phyloP scores from a whole-genome alignment of 1,140 invertebrate species.

The Schmidtea mediterranea region DNA sequence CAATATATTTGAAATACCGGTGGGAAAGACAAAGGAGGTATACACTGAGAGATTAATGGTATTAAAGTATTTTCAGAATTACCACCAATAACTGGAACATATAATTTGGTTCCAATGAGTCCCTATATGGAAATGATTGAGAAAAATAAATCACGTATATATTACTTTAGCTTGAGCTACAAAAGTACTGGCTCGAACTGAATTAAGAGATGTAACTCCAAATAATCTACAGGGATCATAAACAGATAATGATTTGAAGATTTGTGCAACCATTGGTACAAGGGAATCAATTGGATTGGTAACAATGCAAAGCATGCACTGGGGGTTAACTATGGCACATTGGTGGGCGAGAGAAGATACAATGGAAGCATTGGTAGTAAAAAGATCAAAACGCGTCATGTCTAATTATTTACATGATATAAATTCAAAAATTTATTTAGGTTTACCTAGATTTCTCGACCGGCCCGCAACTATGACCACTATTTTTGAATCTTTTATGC shows the following conservation, averaged over 20 bases:
- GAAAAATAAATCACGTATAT: background rate
- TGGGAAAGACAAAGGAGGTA: slow-evolving; percentile 43
- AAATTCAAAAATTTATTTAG: too few relatives aligned
- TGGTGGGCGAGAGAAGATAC: slow-evolving; percentile 57
- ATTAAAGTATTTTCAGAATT: slow-evolving; percentile 91
- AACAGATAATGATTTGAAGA: slow-evolving; percentile 58
- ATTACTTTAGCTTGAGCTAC: slow-evolving; percentile 40
- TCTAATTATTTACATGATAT: slow-evolving; percentile 43
- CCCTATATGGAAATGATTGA: background rate
- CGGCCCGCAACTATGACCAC: slow-evolving; percentile 91
- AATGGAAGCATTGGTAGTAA: slow-evolving; percentile 92
- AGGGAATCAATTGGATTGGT: slow-evolving; percentile 91
- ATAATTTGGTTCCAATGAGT: background rate
- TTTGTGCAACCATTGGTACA: slow-evolving; percentile 79
- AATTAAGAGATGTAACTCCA: slow-evolving; percentile 80
- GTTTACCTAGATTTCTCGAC: slow-evolving; percentile 34
- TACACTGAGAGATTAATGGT: slow-evolving; percentile 65
- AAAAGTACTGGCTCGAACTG: slow-evolving; percentile 75
- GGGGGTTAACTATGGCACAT: slow-evolving; percentile 52
- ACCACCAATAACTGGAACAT: slow-evolving; percentile 44
- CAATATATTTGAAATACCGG: slow-evolving; percentile 20
- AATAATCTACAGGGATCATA: slow-evolving; percentile 70
- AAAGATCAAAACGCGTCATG: slow-evolving; percentile 57
- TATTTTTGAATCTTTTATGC: slow-evolving; percentile 42
- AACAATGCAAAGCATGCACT: slow-evolving; percentile 75